Evolutionary conservation across 1,140 invertebrate genomes (phyloP).

Genomic region (Pseudomyrmex gracilis): DNA sequence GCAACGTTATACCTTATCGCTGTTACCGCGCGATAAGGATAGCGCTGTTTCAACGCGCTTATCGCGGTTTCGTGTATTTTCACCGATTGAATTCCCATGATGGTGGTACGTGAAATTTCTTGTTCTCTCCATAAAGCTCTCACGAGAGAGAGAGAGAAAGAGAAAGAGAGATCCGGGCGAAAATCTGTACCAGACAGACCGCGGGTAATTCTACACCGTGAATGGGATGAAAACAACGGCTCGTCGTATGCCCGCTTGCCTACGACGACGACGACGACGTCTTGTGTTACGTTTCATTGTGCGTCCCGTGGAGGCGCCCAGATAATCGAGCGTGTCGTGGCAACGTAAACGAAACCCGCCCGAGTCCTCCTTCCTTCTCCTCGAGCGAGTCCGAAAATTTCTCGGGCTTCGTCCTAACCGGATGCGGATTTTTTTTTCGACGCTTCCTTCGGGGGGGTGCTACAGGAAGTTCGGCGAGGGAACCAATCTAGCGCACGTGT

Average conservation of each 20-base stretch:
- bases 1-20: constrained; percentile 27
- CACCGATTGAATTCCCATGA: constrained; percentile 52
- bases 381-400: constrained; percentile 25
- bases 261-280: background rate
- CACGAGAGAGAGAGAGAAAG: background rate
- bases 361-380: background rate
- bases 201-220: constrained; percentile 54
- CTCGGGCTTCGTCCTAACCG: constrained; percentile 45
- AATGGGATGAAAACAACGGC: constrained; percentile 46
- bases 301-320: constrained; percentile 64
- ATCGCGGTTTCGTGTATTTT: constrained; percentile 10
- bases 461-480: constrained; percentile 15
- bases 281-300: constrained; percentile 67
- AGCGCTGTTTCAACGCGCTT: constrained; percentile 36
- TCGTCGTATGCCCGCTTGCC: constrained; percentile 23
- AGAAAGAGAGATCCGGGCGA: constrained; percentile 53
- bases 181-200: constrained; percentile 44
- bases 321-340: constrained; percentile 31
- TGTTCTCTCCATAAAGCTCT: constrained; percentile 18
- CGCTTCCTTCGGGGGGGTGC: background rate
- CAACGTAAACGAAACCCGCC: constrained; percentile 34
- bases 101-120: constrained; percentile 58
- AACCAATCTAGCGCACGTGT: background rate
- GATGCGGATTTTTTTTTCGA: constrained; percentile 8
- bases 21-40: background rate